Conservation (phyloP, 2,888 invertebrate genomes). For the Dryobota labecula region DNA sequence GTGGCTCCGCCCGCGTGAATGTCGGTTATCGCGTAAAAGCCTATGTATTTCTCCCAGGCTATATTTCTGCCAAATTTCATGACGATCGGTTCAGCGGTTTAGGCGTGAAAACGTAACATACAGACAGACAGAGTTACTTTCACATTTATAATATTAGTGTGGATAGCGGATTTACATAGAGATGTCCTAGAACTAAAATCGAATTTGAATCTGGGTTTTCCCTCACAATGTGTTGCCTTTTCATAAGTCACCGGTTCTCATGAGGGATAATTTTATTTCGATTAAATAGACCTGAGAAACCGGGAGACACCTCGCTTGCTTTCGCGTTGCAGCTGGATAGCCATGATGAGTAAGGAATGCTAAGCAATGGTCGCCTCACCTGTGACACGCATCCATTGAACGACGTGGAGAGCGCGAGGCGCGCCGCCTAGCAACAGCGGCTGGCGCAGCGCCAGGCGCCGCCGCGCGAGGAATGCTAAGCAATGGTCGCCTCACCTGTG, state of each 20-base stretch:
- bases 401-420: constrained; percentile 93
- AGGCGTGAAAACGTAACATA: no score
- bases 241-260: neutral
- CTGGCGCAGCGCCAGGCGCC: constrained; percentile 95
- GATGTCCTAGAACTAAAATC: neutral
- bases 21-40: no score
- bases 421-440: constrained; percentile 97
- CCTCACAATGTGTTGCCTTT: neutral
- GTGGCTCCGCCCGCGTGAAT: no score
- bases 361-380: constrained; percentile 83
- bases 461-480: constrained; percentile 92
- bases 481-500: constrained; percentile 91
- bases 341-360: no score
- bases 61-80: no score
- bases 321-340: neutral
- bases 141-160: no score
- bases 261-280: neutral
- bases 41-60: no score
- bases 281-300: neutral
- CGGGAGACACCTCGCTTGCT: neutral
- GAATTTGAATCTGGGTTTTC: neutral
- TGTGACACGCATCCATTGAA: constrained; percentile 98
- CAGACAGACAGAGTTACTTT: no score
- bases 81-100: no score
- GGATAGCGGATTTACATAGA: neutral